Base-by-base conservation (phyloP, 2,888 invertebrate species). In the Dicyrtomina minuta region DNA sequence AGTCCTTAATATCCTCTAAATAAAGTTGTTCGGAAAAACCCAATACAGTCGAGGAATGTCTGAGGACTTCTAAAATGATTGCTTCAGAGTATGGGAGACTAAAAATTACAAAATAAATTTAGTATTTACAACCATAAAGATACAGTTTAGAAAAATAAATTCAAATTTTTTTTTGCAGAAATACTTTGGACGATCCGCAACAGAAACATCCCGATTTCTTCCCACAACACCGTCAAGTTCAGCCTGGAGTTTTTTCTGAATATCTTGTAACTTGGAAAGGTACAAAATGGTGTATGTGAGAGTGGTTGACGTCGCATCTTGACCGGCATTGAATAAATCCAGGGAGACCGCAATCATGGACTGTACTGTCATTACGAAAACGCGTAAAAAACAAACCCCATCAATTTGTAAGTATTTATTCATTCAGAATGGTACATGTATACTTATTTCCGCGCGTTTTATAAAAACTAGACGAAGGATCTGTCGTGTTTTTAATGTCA, bases 211-310 rank as follows among this genome's bases (percentile, higher is more conserved):
- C 12, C 64, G 33, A 20, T 51, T 64, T 20, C 33, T 49, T 10
- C 64, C 64, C 10, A 64, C 49, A 3, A 64, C 64, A 17, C 5
- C 2, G 33, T 64, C 64, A n/a, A 64, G 26, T 39, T 64, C 64
- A 1, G 12, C 20, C 15, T 64, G 64, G 10, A 64, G 33, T 41
- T 51, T 53, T 13, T 53, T 27, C 20, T 64, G 64, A 13, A 39
- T 39, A 13, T 64, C 27, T 6, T 17, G 46, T 8, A 51, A 51
- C 22, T 64, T 64, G 1, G 39, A 12, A 13, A 64, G 64, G 22
- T 64, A 64, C 17, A 64, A 33, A 1, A 64, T 22, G 15, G 64
- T 26, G 26, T 26, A 64, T 17, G 64, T 26, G 3, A 64, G 33
- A 15, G 64, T 64, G 1, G n/a, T 4, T 2, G 46, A 20, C 1